A percentile compares a stretch with the other conserved stretches of the same genome.
phyloP scores from a whole-genome alignment of 2,797 vertebrate genomes.

The Spheniscus humboldti region DNA sequence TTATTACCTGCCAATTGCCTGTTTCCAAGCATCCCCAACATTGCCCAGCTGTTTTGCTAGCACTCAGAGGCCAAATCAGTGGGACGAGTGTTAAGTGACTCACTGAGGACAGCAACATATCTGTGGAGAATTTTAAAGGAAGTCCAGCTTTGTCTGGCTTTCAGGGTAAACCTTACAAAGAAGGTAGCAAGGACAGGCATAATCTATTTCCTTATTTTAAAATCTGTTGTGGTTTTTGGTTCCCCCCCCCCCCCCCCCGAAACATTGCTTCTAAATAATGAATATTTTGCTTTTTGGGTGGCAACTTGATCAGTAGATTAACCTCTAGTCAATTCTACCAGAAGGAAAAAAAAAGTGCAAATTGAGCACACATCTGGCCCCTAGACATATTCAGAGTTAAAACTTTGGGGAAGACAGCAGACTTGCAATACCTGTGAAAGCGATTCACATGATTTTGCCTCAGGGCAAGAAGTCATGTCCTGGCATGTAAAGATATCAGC shows the following conservation, averaged over 20 bases:
- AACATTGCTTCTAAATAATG: not conserved
- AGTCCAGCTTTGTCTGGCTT: not conserved
- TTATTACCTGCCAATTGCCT: not conserved
- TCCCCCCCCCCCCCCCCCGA: not conserved
- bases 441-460: not conserved
- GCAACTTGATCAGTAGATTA: not conserved
- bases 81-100: not conserved
- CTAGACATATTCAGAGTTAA: not conserved
- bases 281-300: not conserved
- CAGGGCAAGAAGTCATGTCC: not conserved
- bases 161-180: not conserved
- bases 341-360: not conserved
- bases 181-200: not conserved
- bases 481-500: not conserved
- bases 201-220: not conserved
- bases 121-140: not conserved
- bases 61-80: not conserved
- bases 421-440: not conserved
- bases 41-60: not conserved
- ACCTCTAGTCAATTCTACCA: not conserved
- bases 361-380: not conserved
- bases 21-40: not conserved
- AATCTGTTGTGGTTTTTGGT: not conserved
- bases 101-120: not conserved
- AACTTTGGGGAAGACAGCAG: not conserved